A percentile compares a stretch with the other conserved stretches of the same genome.
phyloP scores from a whole-genome alignment of 2,888 invertebrate species.

The Lepidocyrtoides sp. region DNA sequence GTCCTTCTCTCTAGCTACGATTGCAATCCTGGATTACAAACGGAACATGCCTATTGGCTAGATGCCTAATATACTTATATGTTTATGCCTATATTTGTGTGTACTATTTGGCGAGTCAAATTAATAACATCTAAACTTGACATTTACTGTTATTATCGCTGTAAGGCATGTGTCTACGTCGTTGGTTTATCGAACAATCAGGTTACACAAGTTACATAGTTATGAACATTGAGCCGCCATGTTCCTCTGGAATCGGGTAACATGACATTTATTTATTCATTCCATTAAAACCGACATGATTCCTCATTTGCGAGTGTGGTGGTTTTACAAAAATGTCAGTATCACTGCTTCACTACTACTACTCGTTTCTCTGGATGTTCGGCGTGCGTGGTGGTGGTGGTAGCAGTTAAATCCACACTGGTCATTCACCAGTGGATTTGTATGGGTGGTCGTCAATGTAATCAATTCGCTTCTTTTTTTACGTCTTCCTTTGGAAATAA shows the following conservation, averaged over 20 bases:
- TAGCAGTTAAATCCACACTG: too few relatives aligned
- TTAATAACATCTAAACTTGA: conserved; percentile 25
- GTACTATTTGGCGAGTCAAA: background rate
- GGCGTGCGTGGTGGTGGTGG: background rate
- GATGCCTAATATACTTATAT: too few relatives aligned
- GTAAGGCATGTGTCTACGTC: background rate
- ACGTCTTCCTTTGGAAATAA: conserved; percentile 28
- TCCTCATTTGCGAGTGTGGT: background rate
- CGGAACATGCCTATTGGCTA: too few relatives aligned
- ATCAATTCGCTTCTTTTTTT: conserved; percentile 35
- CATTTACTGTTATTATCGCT: conserved; percentile 16
- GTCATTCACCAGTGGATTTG: background rate
- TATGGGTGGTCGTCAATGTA: conserved; percentile 24
- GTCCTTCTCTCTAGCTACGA: too few relatives aligned
- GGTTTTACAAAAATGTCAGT: conserved; percentile 5
- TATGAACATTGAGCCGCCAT: background rate
- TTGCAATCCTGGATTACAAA: too few relatives aligned
- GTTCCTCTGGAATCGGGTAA: background rate
- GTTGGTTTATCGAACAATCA: background rate
- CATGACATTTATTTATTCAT: conserved; percentile 21
- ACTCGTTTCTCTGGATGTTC: too few relatives aligned
- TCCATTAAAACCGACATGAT: conserved; percentile 18
- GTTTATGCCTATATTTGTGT: background rate
- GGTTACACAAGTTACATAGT: background rate
- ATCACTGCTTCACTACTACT: background rate